Evolutionary conservation across 2,888 invertebrate species (phyloP).

Genomic region (Ceraclea dissimilis): DNA sequence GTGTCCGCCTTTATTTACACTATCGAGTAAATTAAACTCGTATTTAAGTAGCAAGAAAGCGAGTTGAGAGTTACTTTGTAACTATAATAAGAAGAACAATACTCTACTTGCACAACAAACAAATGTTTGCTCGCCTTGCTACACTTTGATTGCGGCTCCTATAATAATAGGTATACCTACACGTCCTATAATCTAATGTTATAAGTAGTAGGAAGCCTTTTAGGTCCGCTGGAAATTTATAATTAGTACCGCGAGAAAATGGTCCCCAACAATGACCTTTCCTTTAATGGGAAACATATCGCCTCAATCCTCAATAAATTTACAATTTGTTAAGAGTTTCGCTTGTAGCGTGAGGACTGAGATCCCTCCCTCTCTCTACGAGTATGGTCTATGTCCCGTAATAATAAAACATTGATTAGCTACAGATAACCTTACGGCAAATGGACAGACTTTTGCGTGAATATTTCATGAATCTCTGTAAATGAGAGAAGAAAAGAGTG

Average conservation of each 20-base stretch:
- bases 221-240: constrained; percentile 19
- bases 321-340: constrained; percentile 17
- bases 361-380: background rate
- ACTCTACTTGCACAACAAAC: constrained; percentile 49
- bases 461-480: constrained; percentile 25
- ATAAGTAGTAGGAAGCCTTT: constrained; percentile 4
- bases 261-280: background rate
- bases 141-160: constrained; percentile 14
- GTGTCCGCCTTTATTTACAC: constrained; percentile 49
- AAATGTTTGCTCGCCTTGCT: constrained; percentile 43
- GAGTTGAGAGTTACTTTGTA: constrained; percentile 36
- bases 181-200: background rate
- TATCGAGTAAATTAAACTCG: constrained; percentile 53
- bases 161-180: background rate
- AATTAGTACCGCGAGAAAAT: constrained; percentile 18
- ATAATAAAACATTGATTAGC: constrained; percentile 27
- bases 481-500: constrained; percentile 23
- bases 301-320: constrained; percentile 19
- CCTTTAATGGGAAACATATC: constrained; percentile 20
- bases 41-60: constrained; percentile 37
- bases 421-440: constrained; percentile 20
- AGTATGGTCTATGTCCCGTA: constrained; percentile 9
- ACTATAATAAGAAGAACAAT: constrained; percentile 52
- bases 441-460: constrained; percentile 11
- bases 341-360: background rate